Evolutionary conservation across 2,888 invertebrate species (phyloP), one percentile per base, ranked within the genome.

Genomic region (Heliconius sara): DNA sequence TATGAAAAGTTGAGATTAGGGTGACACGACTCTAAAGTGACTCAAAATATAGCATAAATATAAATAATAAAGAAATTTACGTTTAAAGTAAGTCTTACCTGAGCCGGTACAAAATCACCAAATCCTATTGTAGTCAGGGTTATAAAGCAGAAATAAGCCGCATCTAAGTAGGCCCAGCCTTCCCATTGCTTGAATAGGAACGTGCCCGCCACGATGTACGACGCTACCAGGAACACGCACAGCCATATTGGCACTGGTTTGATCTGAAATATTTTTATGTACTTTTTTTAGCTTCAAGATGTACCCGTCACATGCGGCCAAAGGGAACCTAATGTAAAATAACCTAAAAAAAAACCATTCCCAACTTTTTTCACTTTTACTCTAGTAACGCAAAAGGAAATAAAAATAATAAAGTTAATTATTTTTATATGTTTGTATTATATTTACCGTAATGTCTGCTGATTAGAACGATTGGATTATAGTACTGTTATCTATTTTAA

Each of bases 81-180:
- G 16, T 47, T 47, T 5, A 47, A 47, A 47, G 5, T 47, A 47
- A 47, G 16, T 16, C 34, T 60, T 60, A 96, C 96, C 91, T 97
- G 97, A 0, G 98, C 98, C 0, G 98, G 98, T 13, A 98, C 98
- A 87, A 98, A 97, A 90, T 99, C 98, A 0, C 98, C 98, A 87
- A 98, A 98, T 25, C 98, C 98, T 80, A 99, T 99, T 2, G 99
- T 99, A 34, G 98, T 98, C 83, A 99, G 95, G 0, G 98, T 98
- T 85, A 99, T 98, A 93, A 99, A 99, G 91, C 98, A 99, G 93
- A 99, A 99, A 91, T 99, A 99, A 3, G 98, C 98, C 0, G 98
- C 97, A 89, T 99, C 98, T 81, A 98, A 95, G 87, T 97, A 97
- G 0, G 96, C 96, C 99, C 99, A 99, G 30, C 96, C 93, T 92